Conservation (phyloP, 2,888 invertebrate species). For the Apamea crenata region DNA sequence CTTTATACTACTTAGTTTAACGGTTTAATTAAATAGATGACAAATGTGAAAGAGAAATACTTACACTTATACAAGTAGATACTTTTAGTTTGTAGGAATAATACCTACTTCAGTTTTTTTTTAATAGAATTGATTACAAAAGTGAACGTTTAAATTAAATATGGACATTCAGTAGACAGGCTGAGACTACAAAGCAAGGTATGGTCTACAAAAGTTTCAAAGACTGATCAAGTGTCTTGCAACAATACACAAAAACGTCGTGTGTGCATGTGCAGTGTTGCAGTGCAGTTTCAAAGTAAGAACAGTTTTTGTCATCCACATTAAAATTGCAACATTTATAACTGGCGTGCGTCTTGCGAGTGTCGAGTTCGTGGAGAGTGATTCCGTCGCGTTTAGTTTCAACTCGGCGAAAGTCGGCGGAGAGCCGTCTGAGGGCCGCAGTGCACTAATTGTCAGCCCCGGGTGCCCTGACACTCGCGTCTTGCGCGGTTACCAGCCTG, state of each 20-base stretch:
- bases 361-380: constrained; percentile 68
- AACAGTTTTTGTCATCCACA: constrained; percentile 52
- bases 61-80: not conserved
- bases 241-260: constrained; percentile 16
- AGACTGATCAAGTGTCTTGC: constrained; percentile 26
- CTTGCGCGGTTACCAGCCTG: constrained; percentile 45
- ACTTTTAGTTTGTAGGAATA: not conserved
- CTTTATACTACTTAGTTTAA: constrained; percentile 47
- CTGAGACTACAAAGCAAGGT: not conserved
- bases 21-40: constrained; percentile 42
- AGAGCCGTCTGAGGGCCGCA: constrained; percentile 81
- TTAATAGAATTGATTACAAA: not conserved
- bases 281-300: constrained; percentile 12
- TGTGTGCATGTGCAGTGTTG: not conserved
- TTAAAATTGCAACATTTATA: constrained; percentile 62
- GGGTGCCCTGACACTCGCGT: constrained; percentile 67
- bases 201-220: constrained; percentile 1
- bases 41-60: constrained; percentile 1
- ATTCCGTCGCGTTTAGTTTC: constrained; percentile 77
- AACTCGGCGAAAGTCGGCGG: constrained; percentile 71
- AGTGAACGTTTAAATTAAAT: constrained; percentile 5
- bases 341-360: constrained; percentile 62
- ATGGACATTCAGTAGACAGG: not conserved
- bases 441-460: constrained; percentile 82
- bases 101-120: not conserved